Evolutionary conservation across 1,140 invertebrate species (phyloP), one percentile per base, ranked within the genome.

Genomic region (Drosophila sulfurigaster): DNA sequence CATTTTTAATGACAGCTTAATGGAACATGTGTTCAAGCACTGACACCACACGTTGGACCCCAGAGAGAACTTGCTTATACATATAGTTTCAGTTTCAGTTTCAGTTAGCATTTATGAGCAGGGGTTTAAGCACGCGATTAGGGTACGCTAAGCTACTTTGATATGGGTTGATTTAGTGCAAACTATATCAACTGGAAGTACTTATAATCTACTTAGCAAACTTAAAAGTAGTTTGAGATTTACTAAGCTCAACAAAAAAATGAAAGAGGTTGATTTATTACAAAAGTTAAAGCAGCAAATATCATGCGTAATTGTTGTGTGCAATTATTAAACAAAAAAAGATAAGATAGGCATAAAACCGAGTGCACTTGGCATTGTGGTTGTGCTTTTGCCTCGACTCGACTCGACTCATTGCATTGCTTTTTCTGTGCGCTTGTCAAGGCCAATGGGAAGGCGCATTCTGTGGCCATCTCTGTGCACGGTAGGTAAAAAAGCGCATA

Each of bases 1-100:
- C 58, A 25, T 43, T 60, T 69, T 49, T 69, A 48, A 73, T 67
- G 48, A 10, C 46, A 64, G 10, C 59, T 64, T 64, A 71, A 57
- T 72, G 41, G 20, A 56, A 13, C 69, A 65, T 56, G 51, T 64
- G 60, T 15, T 13, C 13, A n/a, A 46, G 25, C 25, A 54, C 43
- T 25, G 28, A 48, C n/a, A 28, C 20, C 46, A 46, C 59, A 45
- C 20, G 20, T 25, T 48, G n/a, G 15, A 56, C 51, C 15, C 25
- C 51, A 10, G 20, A 49, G 13, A 30, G 1, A 30, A 45, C 15
- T 66, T 67, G 30, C 35, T 7, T 3, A 38, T 10, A 38, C 8
- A 38, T 38, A 38, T 38, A 38, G 35, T 38, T 3, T 38, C 10
- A 38, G 35, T 35, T 35, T 35, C 32, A 63, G 48, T 63, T 62